A percentile compares a stretch with the other conserved stretches of the same genome.
Conservation (phyloP, 2,113 vertebrate genomes). For the Atlantisia rogersi region DNA sequence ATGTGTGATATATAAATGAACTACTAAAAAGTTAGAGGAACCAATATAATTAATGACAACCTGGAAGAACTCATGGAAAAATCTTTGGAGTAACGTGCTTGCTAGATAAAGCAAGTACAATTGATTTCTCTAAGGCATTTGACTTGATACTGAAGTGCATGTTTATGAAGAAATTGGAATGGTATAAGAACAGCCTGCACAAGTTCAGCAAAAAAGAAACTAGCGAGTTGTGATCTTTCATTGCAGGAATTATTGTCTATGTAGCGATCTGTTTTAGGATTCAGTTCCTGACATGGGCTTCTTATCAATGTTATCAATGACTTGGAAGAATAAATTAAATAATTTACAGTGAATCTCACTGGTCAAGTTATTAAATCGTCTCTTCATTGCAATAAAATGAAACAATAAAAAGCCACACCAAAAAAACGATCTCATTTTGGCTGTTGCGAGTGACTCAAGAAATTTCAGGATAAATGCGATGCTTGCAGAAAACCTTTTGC, state of each 20-base stretch:
- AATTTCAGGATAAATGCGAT: not conserved
- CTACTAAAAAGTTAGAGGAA: not conserved
- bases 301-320: not conserved
- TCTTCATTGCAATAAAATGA: not conserved
- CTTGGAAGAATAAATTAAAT: not conserved
- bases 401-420: not conserved
- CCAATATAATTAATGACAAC: not conserved
- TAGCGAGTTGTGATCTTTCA: not conserved
- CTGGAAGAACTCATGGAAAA: not conserved
- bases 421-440: not conserved
- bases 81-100: not conserved
- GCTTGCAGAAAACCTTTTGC: accelerated
- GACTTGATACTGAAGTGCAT: not conserved
- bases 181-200: not conserved
- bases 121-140: not conserved
- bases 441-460: not conserved
- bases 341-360: not conserved
- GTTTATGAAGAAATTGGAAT: not conserved
- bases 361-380: not conserved
- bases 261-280: not conserved
- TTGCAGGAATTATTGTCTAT: not conserved
- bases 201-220: not conserved
- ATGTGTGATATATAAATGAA: not conserved
- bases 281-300: not conserved
- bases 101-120: not conserved